phyloP scores from a whole-genome alignment of 2,888 invertebrate genomes.

The Tetropium fuscum region DNA sequence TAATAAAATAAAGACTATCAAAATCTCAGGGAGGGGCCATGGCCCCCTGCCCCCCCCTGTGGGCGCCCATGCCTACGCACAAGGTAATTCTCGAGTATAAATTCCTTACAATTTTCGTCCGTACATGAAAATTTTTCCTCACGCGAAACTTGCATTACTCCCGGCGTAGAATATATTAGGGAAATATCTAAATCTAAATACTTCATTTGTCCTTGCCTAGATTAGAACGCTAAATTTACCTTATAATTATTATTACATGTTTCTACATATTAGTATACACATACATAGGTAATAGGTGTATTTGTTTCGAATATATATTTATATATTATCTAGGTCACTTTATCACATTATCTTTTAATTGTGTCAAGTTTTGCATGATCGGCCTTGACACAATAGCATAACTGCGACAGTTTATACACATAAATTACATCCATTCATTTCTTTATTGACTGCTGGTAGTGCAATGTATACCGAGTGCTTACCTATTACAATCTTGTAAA shows the following conservation, averaged over 20 bases:
- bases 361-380: conserved; percentile 49
- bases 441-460: background rate
- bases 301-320: no score
- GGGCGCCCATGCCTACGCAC: no score
- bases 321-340: conserved; percentile 49
- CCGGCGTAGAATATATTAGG: conserved; percentile 7
- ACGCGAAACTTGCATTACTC: conserved; percentile 18
- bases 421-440: conserved; percentile 31
- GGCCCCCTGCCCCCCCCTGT: no score
- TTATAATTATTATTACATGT: conserved; percentile 37
- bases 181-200: conserved; percentile 10
- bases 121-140: background rate
- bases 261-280: conserved; percentile 43
- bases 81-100: no score
- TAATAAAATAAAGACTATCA: no score
- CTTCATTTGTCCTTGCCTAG: conserved; percentile 30
- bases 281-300: no score
- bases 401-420: conserved; percentile 31
- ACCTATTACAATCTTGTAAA: no score
- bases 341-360: conserved; percentile 53
- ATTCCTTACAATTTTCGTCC: no score
- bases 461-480: background rate
- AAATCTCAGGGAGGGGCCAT: no score
- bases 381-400: conserved; percentile 48
- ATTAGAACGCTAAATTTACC: conserved; percentile 34